These are phyloP conservation scores for Phrynocephalus versicolor DNA, from an alignment of 2,113 vertebrate genomes.

Conservation along the genomic window DNA sequence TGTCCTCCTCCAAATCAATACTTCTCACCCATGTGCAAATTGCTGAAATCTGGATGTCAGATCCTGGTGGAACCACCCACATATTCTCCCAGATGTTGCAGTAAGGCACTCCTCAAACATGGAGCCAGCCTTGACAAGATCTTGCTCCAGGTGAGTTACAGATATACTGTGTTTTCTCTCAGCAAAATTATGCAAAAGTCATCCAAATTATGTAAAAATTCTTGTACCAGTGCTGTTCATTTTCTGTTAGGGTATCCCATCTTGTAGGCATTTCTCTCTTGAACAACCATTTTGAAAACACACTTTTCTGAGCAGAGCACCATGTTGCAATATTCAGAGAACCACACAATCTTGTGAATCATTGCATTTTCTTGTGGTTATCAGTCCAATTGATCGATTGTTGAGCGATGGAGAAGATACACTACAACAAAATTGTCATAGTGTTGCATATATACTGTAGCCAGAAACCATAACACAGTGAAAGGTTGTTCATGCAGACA, in stretches of 20 bases:
- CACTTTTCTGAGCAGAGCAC: background rate
- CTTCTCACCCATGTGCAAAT: background rate
- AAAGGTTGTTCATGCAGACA: background rate
- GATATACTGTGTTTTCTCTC: too few relatives aligned
- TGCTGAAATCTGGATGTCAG: too few relatives aligned
- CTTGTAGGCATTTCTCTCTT: background rate
- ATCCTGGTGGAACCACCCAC: too few relatives aligned
- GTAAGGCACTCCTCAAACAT: too few relatives aligned
- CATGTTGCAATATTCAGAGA: background rate
- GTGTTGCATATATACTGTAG: background rate
- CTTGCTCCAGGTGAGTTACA: too few relatives aligned
- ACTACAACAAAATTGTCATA: background rate
- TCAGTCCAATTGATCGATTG: too few relatives aligned
- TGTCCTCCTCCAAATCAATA: background rate
- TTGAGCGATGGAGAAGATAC: too few relatives aligned
- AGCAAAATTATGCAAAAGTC: too few relatives aligned
- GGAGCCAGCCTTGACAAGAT: too few relatives aligned
- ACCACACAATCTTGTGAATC: background rate
- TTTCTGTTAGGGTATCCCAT: background rate
- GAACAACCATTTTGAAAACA: background rate
- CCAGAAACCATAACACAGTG: background rate
- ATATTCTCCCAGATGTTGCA: background rate
- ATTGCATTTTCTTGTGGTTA: background rate
- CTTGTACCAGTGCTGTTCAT: background rate
- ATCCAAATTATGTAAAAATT: background rate